phyloP scores from a whole-genome alignment of 1,140 invertebrate species.

The Amyelois transitella region DNA sequence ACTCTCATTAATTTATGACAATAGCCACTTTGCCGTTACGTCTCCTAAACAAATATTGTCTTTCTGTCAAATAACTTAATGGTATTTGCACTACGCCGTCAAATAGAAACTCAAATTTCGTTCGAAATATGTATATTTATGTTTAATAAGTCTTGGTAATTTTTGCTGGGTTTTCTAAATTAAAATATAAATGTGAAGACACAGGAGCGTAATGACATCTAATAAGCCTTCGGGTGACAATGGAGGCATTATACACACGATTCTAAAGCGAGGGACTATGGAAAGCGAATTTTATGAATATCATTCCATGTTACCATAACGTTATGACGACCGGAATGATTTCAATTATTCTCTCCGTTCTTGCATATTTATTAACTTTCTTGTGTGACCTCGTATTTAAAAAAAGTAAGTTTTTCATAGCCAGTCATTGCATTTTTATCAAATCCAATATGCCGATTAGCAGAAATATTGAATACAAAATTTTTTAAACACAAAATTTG shows the following conservation, averaged over 20 bases:
- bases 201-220: constrained; percentile 29
- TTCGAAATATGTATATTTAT: not conserved
- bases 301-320: constrained; percentile 15
- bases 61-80: constrained; percentile 21
- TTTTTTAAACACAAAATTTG: no score
- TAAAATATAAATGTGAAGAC: constrained; percentile 30
- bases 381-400: not conserved
- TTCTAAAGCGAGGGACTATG: not conserved
- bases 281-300: constrained; percentile 18
- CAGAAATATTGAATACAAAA: no score
- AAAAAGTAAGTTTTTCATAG: no score
- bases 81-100: constrained; percentile 12
- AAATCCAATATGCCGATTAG: no score
- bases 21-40: constrained; percentile 10
- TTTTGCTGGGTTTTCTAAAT: constrained; percentile 18
- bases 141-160: not conserved
- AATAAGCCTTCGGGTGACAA: constrained; percentile 33
- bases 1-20: constrained; percentile 9
- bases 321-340: constrained; percentile 1
- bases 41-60: constrained; percentile 23
- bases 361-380: not conserved
- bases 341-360: constrained; percentile 6
- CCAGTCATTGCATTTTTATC: no score
- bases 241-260: constrained; percentile 13
- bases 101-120: not conserved